Percentiles rank a stretch among this genome's conserved stretches.
phyloP scores from a whole-genome alignment of 2,797 vertebrate species.

The Coranthus polyacanthus region DNA sequence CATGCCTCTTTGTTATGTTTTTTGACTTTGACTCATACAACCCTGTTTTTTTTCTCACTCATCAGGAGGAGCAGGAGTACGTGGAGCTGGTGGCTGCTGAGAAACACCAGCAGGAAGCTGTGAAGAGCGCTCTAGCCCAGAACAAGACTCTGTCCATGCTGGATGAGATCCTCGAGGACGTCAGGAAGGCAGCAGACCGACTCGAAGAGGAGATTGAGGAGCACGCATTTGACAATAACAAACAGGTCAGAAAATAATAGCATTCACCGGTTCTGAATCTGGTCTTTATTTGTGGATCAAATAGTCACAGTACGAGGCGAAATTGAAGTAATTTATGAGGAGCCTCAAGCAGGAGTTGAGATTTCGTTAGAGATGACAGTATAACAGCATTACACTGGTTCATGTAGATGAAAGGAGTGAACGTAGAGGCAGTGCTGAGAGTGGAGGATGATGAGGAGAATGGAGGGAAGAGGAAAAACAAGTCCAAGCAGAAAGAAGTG shows the following conservation, averaged over 20 bases:
- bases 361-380: too few species aligned
- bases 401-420: slow-evolving; percentile 92
- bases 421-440: slow-evolving; percentile 95
- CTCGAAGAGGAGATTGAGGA: slow-evolving; percentile 97
- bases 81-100: slow-evolving; percentile 95
- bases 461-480: slow-evolving; percentile 88
- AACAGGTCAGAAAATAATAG: slow-evolving; percentile 83
- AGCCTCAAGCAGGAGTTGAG: too few species aligned
- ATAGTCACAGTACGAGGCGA: too few species aligned
- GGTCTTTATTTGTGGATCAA: too few species aligned
- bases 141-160: slow-evolving; percentile 96
- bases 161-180: slow-evolving; percentile 96
- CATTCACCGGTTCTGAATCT: not conserved
- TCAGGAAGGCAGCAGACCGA: slow-evolving; percentile 95
- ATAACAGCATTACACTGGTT: not conserved
- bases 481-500: slow-evolving; percentile 86
- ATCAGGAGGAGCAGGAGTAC: slow-evolving; percentile 97
- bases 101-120: slow-evolving; percentile 94
- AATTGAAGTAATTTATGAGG: too few species aligned
- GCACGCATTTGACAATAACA: slow-evolving; percentile 96
- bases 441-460: slow-evolving; percentile 94
- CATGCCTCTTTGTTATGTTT: not conserved
- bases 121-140: slow-evolving; percentile 90
- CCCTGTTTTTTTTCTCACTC: slow-evolving; percentile 1
- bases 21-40: too few species aligned